phyloP scores from a whole-genome alignment of 2,797 vertebrate species.

The Knipowitschia caucasica region DNA sequence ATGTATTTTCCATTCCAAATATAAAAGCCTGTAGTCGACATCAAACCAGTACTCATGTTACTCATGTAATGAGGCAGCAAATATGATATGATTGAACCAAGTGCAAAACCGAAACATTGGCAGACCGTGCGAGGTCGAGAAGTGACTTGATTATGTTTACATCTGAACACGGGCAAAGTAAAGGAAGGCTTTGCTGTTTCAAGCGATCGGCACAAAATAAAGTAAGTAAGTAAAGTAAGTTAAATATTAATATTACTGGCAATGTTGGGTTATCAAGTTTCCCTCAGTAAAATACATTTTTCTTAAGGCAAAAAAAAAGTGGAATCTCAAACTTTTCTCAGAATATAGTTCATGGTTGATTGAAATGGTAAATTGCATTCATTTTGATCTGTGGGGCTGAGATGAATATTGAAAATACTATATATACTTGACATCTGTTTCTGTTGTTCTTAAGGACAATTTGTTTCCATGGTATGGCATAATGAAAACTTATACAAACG shows the following conservation, averaged over 20 bases:
- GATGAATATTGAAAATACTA: constrained; percentile 7
- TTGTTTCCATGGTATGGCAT: constrained; percentile 27
- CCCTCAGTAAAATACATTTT: no score
- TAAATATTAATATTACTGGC: background rate
- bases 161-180: background rate
- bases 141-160: background rate
- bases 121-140: background rate
- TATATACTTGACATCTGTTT: constrained; percentile 6
- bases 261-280: background rate
- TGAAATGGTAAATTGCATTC: constrained; percentile 7
- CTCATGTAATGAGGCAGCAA: background rate
- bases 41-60: background rate
- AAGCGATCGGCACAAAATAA: background rate
- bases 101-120: background rate
- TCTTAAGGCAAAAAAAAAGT: no score
- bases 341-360: constrained; percentile 14
- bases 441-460: constrained; percentile 14
- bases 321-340: background rate
- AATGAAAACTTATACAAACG: constrained; percentile 16
- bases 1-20: no score
- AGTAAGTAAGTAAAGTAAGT: no score
- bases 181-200: background rate
- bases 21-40: no score
- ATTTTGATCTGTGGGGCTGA: background rate
- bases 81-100: background rate